These are phyloP conservation scores for Pyrochroa serraticornis DNA, from an alignment of 2,888 invertebrate genomes.

Conservation along the genomic window DNA sequence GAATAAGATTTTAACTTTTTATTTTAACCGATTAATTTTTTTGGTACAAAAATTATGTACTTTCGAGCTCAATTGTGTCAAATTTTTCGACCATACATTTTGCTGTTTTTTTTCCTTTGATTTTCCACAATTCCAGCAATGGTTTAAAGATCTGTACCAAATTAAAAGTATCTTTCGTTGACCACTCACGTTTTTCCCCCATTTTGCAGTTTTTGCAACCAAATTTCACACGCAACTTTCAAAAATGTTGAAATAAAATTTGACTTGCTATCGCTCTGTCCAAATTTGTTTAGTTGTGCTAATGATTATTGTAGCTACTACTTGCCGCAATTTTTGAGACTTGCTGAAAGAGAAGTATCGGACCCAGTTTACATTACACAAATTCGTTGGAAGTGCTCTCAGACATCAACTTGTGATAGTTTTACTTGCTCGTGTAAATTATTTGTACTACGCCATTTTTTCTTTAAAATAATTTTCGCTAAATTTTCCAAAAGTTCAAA, in stretches of 20 bases:
- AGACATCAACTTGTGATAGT: conserved; percentile 10
- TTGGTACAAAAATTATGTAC: conserved; percentile 10
- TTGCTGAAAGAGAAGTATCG: not conserved
- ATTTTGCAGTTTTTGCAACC: not conserved
- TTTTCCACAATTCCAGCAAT: conserved; percentile 18
- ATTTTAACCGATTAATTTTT: too few relatives aligned
- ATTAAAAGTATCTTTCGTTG: conserved; percentile 10
- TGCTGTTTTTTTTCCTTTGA: conserved; percentile 12
- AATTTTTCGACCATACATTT: conserved; percentile 18
- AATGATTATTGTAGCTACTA: too few relatives aligned
- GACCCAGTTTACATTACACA: not conserved
- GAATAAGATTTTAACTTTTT: too few relatives aligned
- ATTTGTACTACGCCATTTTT: too few relatives aligned
- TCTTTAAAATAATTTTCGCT: too few relatives aligned
- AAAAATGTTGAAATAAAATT: not conserved
- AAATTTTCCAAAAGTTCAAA: too few relatives aligned
- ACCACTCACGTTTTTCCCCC: conserved; percentile 16
- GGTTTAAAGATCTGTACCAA: conserved; percentile 12
- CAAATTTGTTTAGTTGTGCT: too few relatives aligned
- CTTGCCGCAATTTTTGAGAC: too few relatives aligned
- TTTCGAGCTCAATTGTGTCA: conserved; percentile 10
- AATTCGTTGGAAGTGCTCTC: conserved; percentile 5
- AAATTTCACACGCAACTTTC: too few relatives aligned
- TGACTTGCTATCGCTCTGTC: too few relatives aligned
- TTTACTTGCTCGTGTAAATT: conserved; percentile 10